Evolutionary conservation across 1,140 invertebrate species (phyloP), one percentile per base, ranked within the genome.

Genomic region (Drosophila tani): DNA sequence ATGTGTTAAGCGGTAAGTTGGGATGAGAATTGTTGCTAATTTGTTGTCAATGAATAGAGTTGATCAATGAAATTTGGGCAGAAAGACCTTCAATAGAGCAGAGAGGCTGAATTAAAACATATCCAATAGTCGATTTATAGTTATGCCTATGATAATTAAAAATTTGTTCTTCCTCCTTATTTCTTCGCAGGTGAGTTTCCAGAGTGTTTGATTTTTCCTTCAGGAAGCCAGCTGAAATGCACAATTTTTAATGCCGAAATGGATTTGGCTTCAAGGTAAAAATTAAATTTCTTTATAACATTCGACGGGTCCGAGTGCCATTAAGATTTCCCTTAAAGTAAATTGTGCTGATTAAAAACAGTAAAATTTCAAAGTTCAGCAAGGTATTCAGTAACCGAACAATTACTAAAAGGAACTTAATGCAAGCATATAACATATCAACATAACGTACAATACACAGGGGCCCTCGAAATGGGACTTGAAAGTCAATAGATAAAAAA

Each of bases 121-220:
- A 17, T 62, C 2, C 8, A 5, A 32, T 29, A n/a, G 11, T 58
- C 3, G 12, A n/a, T 56, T 11, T 41, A 17, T 29, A n/a, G 6
- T 38, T 27, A 24, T 19, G 58, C 0, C 5, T 55, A 55, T 59
- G 60, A 46, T 67, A 70, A 79, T 63, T 65, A 64, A 84, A 40
- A 46, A 45, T 50, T 63, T 50, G 9, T 19, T 49, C 15, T 40
- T 57, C 27, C 8, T 27, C n/a, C 19, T 50, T 58, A 2, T 83
- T 19, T 82, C 47, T 79, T 87, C 87, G 0, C 83, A 87, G 83
- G 83, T 87, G 50, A 87, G 83, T 70, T 45, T 8, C 17, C 14
- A 11, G 15, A 38, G 11, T 47, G 32, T 45, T 66, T 24, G 17
- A 6, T 2, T 27, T 32, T 8, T 21, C 43, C 17, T 43, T 47